Percentiles rank a stretch among this genome's conserved stretches.
Evolutionary conservation across 2,113 vertebrate species (phyloP).

Genomic region (Odocoileus hemionus): DNA sequence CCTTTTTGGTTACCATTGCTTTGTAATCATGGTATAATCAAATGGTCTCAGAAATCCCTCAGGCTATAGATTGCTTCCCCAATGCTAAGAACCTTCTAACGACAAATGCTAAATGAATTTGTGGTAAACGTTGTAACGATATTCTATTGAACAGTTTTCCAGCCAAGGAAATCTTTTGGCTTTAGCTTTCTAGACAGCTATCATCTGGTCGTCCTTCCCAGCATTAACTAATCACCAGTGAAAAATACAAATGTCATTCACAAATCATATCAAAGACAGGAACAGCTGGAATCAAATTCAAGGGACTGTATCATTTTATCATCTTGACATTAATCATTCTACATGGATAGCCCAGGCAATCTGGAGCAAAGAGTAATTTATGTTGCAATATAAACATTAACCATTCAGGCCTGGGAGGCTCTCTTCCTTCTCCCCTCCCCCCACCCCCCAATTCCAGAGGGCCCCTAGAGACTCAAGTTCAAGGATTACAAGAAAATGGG

Average conservation of each 20-base stretch:
- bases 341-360: slow-evolving; percentile 43
- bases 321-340: slow-evolving; percentile 58
- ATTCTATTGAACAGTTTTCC: slow-evolving; percentile 26
- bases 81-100: slow-evolving; percentile 6
- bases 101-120: slow-evolving; percentile 55
- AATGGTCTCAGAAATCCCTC: not conserved
- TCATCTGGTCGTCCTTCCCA: slow-evolving; percentile 57
- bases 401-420: slow-evolving; percentile 38
- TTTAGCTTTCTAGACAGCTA: slow-evolving; percentile 52
- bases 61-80: slow-evolving; percentile 8
- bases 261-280: slow-evolving; percentile 64
- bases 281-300: slow-evolving; percentile 63
- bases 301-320: slow-evolving; percentile 62
- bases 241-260: slow-evolving; percentile 66
- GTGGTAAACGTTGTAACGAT: slow-evolving; percentile 20
- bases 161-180: slow-evolving; percentile 54
- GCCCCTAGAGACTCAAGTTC: not conserved
- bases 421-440: not conserved
- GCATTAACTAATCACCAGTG: slow-evolving; percentile 73
- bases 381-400: slow-evolving; percentile 65
- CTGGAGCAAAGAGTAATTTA: slow-evolving; percentile 62
- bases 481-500: slow-evolving; percentile 22
- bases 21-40: slow-evolving; percentile 36
- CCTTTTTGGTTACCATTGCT: not conserved
- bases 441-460: not conserved